Evolutionary conservation across 2,797 vertebrate genomes (phyloP).

Genomic region (Lutjanus campechanus): DNA sequence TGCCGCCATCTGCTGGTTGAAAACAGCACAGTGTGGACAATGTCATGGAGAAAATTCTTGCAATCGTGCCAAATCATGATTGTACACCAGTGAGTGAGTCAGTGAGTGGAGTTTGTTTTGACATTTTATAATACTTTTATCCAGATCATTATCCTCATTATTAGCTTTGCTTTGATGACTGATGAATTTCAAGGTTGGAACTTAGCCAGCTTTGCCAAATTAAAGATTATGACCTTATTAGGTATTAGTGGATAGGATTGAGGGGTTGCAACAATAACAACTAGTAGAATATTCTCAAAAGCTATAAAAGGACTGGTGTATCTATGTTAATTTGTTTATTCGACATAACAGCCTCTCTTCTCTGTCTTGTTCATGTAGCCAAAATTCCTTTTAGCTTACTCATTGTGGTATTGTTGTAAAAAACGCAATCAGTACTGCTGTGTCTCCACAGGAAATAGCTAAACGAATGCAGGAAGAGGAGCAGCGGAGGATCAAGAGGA

Average conservation of each 20-base stretch:
- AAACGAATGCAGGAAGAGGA: conserved; percentile 87
- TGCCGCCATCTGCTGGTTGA: conserved; percentile 76
- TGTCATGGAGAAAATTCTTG: background rate
- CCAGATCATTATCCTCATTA: background rate
- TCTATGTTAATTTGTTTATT: background rate
- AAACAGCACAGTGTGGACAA: background rate
- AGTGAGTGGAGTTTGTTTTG: background rate
- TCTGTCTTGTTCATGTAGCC: background rate
- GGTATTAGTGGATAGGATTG: background rate
- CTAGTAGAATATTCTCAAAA: background rate
- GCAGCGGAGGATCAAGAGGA: conserved; percentile 65
- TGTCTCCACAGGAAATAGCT: conserved; percentile 85
- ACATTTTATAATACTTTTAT: conserved; percentile 4
- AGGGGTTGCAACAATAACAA: background rate
- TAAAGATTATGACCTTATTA: background rate
- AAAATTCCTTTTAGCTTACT: background rate
- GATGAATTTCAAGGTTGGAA: background rate
- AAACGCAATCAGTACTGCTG: background rate
- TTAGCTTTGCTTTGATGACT: background rate
- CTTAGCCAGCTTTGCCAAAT: background rate
- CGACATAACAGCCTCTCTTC: background rate
- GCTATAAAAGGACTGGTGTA: background rate
- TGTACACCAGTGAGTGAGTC: background rate
- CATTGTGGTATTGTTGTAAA: conserved; percentile 3
- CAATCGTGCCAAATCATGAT: background rate